phyloP scores from a whole-genome alignment of 2,888 invertebrate genomes.

The Actias luna region DNA sequence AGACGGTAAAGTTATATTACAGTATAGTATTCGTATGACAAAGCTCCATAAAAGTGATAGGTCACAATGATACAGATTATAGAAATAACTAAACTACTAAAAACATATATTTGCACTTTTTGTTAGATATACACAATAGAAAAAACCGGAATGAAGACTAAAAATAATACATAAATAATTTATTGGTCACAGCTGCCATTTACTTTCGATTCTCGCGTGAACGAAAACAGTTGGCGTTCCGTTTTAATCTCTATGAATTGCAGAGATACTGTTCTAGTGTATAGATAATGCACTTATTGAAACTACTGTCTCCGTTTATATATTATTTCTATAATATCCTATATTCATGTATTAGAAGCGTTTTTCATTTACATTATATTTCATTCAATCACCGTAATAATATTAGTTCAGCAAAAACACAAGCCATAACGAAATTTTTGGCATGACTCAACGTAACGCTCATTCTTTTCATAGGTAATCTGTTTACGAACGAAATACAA shows the following conservation, averaged over 20 bases:
- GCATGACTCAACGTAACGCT: slow-evolving; percentile 19
- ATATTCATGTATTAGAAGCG: too few species aligned
- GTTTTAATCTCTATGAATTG: slow-evolving; percentile 50
- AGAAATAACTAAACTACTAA: not conserved
- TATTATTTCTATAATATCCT: not conserved
- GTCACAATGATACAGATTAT: not conserved
- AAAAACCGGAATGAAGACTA: too few species aligned
- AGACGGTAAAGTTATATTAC: too few species aligned
- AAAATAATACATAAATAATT: slow-evolving; percentile 15
- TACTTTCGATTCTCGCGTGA: slow-evolving; percentile 79
- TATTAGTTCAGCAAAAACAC: not conserved
- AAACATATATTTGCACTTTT: too few species aligned
- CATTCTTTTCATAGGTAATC: slow-evolving; percentile 77
- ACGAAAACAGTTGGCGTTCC: slow-evolving; percentile 55
- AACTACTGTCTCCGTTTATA: not conserved
- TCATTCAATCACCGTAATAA: not conserved
- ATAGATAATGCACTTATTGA: not conserved
- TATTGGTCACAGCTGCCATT: slow-evolving; percentile 46
- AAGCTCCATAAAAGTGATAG: too few species aligned
- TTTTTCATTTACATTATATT: too few species aligned
- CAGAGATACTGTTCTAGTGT: slow-evolving; percentile 34
- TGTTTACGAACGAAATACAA: slow-evolving; percentile 80
- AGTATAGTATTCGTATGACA: not conserved
- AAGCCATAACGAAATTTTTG: not conserved
- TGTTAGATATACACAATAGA: too few species aligned